Percentiles rank a stretch among this genome's conserved stretches.
Evolutionary conservation across 2,888 invertebrate genomes (phyloP).

Genomic region (Drosophila silvestris): DNA sequence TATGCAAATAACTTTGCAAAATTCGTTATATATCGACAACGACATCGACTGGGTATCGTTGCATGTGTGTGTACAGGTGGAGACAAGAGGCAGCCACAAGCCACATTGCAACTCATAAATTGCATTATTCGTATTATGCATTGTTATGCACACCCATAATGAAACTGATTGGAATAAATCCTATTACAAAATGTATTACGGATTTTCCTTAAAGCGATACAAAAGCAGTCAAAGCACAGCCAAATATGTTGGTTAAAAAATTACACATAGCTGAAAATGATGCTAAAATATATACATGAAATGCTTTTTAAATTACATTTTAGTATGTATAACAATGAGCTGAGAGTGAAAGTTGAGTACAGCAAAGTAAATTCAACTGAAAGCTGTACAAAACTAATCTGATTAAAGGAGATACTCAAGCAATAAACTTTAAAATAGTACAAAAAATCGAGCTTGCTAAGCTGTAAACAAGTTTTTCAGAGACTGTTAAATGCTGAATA

Average conservation of each 20-base stretch:
- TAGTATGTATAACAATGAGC: background rate
- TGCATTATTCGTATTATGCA: slow-evolving; percentile 59
- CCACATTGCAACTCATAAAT: slow-evolving; percentile 60
- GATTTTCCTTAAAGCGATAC: slow-evolving; percentile 25
- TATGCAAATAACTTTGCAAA: slow-evolving; percentile 76
- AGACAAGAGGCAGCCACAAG: slow-evolving; percentile 44
- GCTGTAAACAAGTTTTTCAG: background rate
- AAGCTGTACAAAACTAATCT: background rate
- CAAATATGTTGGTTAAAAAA: background rate
- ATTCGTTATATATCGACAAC: slow-evolving; percentile 67
- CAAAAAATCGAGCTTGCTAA: background rate
- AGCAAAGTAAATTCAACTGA: background rate
- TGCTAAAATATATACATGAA: background rate
- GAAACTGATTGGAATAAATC: slow-evolving; percentile 57
- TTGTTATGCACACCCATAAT: slow-evolving; percentile 55
- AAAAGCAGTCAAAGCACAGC: background rate
- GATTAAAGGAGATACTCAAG: background rate
- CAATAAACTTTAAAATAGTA: background rate
- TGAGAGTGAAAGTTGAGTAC: background rate
- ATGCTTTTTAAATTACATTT: background rate
- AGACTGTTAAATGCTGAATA: background rate
- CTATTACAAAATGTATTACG: slow-evolving; percentile 32
- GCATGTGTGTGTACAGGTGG: background rate
- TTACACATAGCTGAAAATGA: no score
- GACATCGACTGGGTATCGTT: slow-evolving; percentile 17